These are phyloP conservation scores for Caenorhabditis wallacei DNA, from an alignment of 2,888 invertebrate species.

Conservation along the genomic window DNA sequence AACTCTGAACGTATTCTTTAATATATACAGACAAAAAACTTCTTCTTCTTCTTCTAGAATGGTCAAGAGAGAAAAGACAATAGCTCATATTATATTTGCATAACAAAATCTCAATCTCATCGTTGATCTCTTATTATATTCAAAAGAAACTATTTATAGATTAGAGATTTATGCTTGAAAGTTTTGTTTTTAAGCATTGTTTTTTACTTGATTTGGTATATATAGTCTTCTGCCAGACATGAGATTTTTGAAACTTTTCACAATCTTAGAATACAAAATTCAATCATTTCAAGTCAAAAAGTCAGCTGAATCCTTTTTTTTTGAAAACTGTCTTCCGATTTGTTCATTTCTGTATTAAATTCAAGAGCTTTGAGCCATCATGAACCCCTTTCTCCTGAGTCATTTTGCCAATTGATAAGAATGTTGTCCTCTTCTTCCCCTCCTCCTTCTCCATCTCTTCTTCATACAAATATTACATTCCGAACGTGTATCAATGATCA, in stretches of 20 bases:
- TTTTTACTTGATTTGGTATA: neutral
- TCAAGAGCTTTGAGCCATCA: too few species aligned
- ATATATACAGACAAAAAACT: neutral
- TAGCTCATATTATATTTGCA: constrained; percentile 14
- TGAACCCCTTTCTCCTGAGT: too few species aligned
- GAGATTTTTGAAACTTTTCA: too few species aligned
- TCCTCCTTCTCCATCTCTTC: neutral
- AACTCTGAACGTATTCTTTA: neutral
- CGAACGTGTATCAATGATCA: constrained; percentile 43
- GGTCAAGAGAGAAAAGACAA: constrained; percentile 8
- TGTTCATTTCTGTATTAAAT: too few species aligned
- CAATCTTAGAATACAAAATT: too few species aligned
- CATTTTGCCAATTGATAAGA: constrained; percentile 28
- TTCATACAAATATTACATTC: constrained; percentile 22
- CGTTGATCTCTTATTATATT: constrained; percentile 17
- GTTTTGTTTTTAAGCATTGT: neutral
- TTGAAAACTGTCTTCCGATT: too few species aligned
- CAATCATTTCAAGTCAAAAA: too few species aligned
- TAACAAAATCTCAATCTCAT: constrained; percentile 35
- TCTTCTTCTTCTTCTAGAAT: constrained; percentile 1
- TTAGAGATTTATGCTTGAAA: neutral
- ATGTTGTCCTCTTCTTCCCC: constrained; percentile 9
- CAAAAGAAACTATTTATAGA: constrained; percentile 6
- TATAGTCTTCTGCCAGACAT: neutral
- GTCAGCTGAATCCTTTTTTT: too few species aligned